These are phyloP conservation scores for Echinops telfairi DNA, from an alignment of 2,113 vertebrate species.

Conservation along the genomic window DNA sequence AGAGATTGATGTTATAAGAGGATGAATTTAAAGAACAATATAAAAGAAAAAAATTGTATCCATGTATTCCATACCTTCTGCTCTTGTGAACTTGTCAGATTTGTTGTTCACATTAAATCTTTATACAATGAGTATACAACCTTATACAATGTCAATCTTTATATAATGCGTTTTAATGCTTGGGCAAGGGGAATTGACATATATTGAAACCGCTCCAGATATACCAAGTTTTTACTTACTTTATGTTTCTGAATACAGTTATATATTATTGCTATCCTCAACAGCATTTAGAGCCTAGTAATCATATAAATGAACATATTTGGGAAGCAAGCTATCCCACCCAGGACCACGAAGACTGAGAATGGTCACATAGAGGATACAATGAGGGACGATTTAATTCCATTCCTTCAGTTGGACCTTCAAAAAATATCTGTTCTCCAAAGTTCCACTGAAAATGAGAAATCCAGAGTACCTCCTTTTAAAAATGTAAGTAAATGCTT, in stretches of 20 bases:
- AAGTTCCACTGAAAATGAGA: neutral
- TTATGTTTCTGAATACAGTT: neutral
- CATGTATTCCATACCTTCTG: neutral
- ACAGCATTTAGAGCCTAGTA: neutral
- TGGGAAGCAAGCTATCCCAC: too few species aligned
- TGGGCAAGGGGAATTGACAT: neutral
- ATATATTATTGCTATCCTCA: neutral
- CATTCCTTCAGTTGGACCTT: too few species aligned
- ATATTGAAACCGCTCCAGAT: neutral
- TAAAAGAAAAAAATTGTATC: neutral
- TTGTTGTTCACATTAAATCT: constrained; percentile 8
- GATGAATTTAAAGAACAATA: neutral
- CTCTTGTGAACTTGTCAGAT: neutral
- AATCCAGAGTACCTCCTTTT: too few species aligned
- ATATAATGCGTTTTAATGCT: neutral
- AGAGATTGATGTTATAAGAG: neutral
- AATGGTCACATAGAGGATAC: neutral
- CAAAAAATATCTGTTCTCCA: neutral
- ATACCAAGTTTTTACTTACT: neutral
- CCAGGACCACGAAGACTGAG: neutral
- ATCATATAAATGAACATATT: neutral
- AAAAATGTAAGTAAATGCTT: neutral
- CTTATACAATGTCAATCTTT: neutral
- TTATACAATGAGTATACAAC: neutral
- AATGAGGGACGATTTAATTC: neutral